Conservation (phyloP, 2,888 invertebrate species). For the Mechanitis messenoides region DNA sequence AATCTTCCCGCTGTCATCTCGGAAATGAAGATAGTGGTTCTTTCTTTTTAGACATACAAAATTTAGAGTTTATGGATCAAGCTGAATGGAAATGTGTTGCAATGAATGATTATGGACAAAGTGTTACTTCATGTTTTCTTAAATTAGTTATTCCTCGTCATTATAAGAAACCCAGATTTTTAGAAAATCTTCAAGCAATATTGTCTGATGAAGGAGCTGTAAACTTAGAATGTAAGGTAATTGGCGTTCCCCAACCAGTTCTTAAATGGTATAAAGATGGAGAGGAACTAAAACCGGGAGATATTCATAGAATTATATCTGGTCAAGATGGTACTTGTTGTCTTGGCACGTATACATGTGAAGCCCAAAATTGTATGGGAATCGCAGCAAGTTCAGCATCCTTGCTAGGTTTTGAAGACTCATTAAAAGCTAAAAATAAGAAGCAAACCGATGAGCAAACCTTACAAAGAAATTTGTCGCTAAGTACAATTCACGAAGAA, state of each 20-base stretch:
- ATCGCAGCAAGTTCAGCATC: conserved; percentile 92
- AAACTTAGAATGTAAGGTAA: conserved; percentile 94
- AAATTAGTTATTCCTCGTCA: conserved; percentile 90
- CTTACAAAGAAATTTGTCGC: conserved; percentile 85
- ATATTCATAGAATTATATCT: conserved; percentile 92
- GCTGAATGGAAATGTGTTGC: conserved; percentile 96
- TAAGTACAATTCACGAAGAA: conserved; percentile 94
- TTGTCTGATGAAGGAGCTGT: conserved; percentile 93
- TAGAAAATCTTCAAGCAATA: conserved; percentile 89
- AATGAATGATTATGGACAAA: conserved; percentile 91
- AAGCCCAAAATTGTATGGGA: conserved; percentile 94
- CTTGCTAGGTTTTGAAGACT: conserved; percentile 90
- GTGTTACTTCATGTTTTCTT: conserved; percentile 90
- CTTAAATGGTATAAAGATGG: conserved; percentile 96
- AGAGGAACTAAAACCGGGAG: conserved; percentile 90
- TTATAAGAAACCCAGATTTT: conserved; percentile 90
- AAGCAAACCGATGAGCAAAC: conserved; percentile 71
- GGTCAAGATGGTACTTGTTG: conserved; percentile 94
- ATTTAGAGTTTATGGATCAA: conserved; percentile 88
- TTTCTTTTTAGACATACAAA: conserved; percentile 83
- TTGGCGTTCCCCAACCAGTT: conserved; percentile 92
- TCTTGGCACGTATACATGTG: conserved; percentile 92
- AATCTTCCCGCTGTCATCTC: conserved; percentile 79
- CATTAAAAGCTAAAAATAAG: conserved; percentile 72
- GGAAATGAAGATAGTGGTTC: conserved; percentile 82